A percentile compares a stretch with the other conserved stretches of the same genome.
phyloP scores from a whole-genome alignment of 2,888 invertebrate genomes.

The Tipula lateralis region DNA sequence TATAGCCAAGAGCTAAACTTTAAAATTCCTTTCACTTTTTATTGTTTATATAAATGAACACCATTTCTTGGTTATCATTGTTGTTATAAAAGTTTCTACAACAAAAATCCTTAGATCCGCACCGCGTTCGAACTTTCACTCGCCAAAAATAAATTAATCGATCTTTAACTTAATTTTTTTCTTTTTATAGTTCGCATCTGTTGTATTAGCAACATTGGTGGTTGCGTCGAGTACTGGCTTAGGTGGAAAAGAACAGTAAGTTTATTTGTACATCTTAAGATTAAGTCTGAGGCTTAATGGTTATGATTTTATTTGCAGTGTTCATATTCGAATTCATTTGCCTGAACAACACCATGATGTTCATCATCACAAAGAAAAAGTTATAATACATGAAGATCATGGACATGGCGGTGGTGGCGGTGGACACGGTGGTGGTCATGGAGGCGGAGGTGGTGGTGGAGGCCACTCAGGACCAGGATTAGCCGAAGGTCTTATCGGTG shows the following conservation, averaged over 20 bases:
- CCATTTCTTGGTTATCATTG: background rate
- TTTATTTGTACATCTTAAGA: too few relatives aligned
- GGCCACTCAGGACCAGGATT: background rate
- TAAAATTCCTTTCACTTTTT: conserved; percentile 3
- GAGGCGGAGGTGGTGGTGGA: background rate
- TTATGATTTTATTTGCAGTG: background rate
- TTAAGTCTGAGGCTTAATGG: background rate
- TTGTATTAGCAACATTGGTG: background rate
- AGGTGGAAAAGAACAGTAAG: conserved; percentile 29
- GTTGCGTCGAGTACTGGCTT: background rate
- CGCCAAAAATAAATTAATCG: background rate
- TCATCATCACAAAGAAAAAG: conserved; percentile 29
- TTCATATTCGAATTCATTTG: conserved; percentile 29
- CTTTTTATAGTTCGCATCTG: conserved; percentile 3
- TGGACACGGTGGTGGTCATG: conserved; percentile 38
- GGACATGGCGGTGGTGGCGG: conserved; percentile 51
- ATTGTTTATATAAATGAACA: background rate
- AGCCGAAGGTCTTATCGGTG: background rate
- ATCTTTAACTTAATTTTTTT: background rate
- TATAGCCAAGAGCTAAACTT: background rate
- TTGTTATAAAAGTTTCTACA: background rate
- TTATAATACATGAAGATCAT: conserved; percentile 38
- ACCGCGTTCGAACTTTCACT: background rate
- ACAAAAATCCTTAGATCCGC: background rate
- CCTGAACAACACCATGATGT: conserved; percentile 14